A percentile compares a stretch with the other conserved stretches of the same genome.
Evolutionary conservation across 2,113 vertebrate species (phyloP).

Genomic region (Ellobius talpinus): DNA sequence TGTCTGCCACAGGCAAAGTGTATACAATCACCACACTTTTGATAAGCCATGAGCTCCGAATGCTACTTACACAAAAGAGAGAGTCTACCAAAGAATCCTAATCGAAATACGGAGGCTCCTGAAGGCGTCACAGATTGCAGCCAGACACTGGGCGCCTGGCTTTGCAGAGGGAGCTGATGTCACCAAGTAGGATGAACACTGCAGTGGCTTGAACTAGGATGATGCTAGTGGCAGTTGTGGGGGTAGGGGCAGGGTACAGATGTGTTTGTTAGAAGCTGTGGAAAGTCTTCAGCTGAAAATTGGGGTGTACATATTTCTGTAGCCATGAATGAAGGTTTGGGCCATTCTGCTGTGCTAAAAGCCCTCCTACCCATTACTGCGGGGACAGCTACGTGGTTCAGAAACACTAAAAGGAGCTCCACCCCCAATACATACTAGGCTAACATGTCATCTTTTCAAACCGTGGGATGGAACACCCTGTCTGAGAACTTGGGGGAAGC

Average conservation of each 20-base stretch:
- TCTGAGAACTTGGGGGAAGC: not conserved
- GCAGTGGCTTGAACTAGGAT: fast-evolving
- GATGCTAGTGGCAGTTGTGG: not conserved
- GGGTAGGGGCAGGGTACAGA: not conserved
- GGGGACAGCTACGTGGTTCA: not conserved
- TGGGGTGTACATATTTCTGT: not conserved
- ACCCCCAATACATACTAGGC: not conserved
- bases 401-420: not conserved
- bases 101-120: not conserved
- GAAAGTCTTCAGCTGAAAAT: not conserved
- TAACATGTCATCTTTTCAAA: not conserved
- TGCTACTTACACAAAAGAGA: not conserved
- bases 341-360: not conserved
- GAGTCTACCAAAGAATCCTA: not conserved
- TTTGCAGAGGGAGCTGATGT: not conserved
- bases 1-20: not conserved
- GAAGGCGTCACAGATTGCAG: not conserved
- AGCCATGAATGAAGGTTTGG: not conserved
- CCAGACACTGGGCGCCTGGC: not conserved
- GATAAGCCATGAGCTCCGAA: not conserved
- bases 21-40: not conserved
- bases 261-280: not conserved
- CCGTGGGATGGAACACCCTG: not conserved
- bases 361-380: fast-evolving
- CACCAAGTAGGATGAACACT: not conserved